These are phyloP conservation scores for Octomys mimax DNA, from an alignment of 2,797 vertebrate species.

Conservation along the genomic window DNA sequence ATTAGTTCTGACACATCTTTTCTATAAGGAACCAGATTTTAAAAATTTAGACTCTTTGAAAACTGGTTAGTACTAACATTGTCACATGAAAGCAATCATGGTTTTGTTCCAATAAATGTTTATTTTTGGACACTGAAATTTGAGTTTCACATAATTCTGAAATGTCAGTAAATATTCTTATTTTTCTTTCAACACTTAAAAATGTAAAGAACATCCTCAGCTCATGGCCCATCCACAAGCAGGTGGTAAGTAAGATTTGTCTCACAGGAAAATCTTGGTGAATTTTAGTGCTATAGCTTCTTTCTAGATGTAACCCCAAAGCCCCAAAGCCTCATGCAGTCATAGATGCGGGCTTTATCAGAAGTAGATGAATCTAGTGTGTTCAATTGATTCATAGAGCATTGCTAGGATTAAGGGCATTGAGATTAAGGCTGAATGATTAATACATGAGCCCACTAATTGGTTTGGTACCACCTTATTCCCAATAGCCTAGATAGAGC, in stretches of 20 bases:
- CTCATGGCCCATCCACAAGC: background rate
- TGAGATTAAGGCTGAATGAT: background rate
- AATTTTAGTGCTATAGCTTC: too few relatives aligned
- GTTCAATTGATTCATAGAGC: background rate
- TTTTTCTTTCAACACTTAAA: conserved; percentile 35
- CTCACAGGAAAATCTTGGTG: background rate
- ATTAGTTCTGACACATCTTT: background rate
- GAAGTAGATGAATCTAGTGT: background rate
- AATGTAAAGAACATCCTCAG: background rate
- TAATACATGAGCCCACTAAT: background rate
- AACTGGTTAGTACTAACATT: background rate
- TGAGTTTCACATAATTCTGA: conserved; percentile 41
- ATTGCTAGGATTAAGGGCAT: background rate
- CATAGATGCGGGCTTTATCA: background rate
- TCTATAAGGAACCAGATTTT: background rate
- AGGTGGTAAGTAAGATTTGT: background rate
- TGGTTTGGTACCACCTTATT: background rate
- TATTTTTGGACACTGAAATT: conserved; percentile 29
- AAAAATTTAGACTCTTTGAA: conserved; percentile 23
- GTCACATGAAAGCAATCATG: background rate
- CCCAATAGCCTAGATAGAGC: background rate
- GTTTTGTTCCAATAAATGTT: background rate
- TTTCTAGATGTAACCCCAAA: background rate
- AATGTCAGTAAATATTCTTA: conserved; percentile 40
- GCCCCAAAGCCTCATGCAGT: background rate